Evolutionary conservation across 2,888 invertebrate genomes (phyloP), one percentile per base, ranked within the genome.

Genomic region (Drosophila rellima): DNA sequence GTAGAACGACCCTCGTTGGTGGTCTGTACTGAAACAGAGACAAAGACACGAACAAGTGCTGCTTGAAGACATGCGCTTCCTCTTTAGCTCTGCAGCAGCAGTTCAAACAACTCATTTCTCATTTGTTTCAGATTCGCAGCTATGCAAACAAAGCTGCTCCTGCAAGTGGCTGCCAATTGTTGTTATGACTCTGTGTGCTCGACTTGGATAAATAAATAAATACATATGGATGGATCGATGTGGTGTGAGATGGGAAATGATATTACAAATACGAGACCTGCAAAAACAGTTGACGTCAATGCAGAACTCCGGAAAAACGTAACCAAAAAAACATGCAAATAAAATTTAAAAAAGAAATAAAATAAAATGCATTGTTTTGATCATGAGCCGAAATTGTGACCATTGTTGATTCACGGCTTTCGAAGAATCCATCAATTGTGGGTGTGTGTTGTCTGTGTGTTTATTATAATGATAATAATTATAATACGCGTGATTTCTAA

Each of bases 21-120:
- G 17, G 26, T 39, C 20, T 15, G 23, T 42, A 51, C 18, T n/a
- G 42, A 35, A 51, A 60, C 54, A 45, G 31, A 45, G 47, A 55
- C 60, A 54, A 56, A 47, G 57, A 40, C 59, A 47, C 13, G 10
- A 60, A 54, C 75, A 85, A 82, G 86, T 80, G 82, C 82, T 51
- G 78, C 83, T 86, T 71, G 59, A 82, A 82, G 76, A 82, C 82
- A 83, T 82, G 86, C 86, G 82, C 80, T 83, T 83, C 86, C 82
- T 83, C 86, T 82, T 85, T 60, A 67, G 45, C 39, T 82, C 68
- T 77, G 63, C 68, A 51, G 64, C 54, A 72, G 29, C 54, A 65
- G 67, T 60, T 72, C 65, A 60, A 62, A 61, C 57, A 72, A 68
- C 63, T 75, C 71, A 17, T 55, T 20, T 39, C 57, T 33, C 57